Evolutionary conservation across 2,797 vertebrate species (phyloP), one percentile per base, ranked within the genome.

Genomic region (Argyrosomus regius): DNA sequence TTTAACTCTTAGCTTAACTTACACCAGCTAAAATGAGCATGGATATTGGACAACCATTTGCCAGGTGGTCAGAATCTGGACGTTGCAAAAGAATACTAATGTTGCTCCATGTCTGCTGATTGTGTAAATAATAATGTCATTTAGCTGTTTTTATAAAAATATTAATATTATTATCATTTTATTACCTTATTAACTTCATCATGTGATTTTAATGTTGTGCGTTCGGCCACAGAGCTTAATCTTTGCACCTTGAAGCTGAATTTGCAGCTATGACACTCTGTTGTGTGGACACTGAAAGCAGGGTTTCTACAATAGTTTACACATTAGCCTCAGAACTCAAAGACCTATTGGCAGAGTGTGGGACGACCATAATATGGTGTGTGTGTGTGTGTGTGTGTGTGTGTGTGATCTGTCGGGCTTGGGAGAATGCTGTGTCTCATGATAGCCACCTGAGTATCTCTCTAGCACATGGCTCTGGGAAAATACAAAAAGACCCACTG

Each of bases 381-480:
- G 43, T 22, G 62, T 66, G 57, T 72, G n/a, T 65, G 31, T 65
- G 60, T 75, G 39, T 66, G 60, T 63, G 62, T 35, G 59, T 62
- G 56, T 70, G 46, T 72, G 48, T 62, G 52, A 22, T 86, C 53
- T 77, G 73, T 43, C 43, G 61, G 87, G 91, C 83, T 65, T 50
- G 22, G 60, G 74, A 84, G 83, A 90, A 80, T 75, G 77, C 60
- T n/a, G 82, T 76, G 85, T 94, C 93, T 90, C 87, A 93, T 96
- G 94, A 95, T 68, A 75, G 74, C 87, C 94, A 94, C 93, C 93
- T 94, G 94, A 95, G 88, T 24, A 77, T 89, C 86, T 90, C 83
- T 79, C 39, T 2, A 64, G 88, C 90, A 88, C 90, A 88, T 81
- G 87, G 82, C 86, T 83, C 75, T 60, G 72, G 66, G 76, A 86